These are phyloP conservation scores for Andrena bucephala DNA, from an alignment of 2,888 invertebrate species.

Conservation along the genomic window DNA sequence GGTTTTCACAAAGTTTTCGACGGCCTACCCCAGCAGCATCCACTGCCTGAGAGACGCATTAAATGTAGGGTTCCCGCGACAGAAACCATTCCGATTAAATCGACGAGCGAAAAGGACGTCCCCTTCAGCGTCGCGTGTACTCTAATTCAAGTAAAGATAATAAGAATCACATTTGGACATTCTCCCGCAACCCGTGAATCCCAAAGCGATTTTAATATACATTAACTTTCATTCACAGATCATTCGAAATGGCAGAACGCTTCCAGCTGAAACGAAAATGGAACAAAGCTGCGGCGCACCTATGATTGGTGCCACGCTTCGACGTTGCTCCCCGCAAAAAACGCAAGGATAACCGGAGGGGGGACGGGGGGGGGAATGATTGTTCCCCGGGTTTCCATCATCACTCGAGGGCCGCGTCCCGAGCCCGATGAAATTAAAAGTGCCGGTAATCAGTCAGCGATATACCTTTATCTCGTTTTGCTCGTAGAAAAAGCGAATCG, in stretches of 20 bases:
- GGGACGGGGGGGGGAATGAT: too few species aligned
- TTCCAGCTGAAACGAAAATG: too few species aligned
- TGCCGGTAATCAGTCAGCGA: constrained; percentile 34
- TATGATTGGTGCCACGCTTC: too few species aligned
- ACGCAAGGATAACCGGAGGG: too few species aligned
- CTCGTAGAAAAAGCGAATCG: constrained; percentile 34
- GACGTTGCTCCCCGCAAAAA: too few species aligned
- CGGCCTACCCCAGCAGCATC: constrained; percentile 37
- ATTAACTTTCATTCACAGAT: too few species aligned
- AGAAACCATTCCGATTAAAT: constrained; percentile 2
- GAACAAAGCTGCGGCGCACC: too few species aligned
- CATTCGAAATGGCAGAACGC: too few species aligned
- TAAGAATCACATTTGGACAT: not conserved
- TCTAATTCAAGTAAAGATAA: not conserved
- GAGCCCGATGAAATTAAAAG: constrained; percentile 31
- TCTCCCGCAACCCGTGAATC: too few species aligned
- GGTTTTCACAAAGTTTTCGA: constrained; percentile 71
- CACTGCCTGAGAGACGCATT: constrained; percentile 37
- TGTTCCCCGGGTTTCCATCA: too few species aligned
- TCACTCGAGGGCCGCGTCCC: not conserved
- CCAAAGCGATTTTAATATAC: too few species aligned
- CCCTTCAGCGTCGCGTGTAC: too few species aligned
- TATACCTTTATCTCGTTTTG: constrained; percentile 32
- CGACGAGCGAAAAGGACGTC: not conserved
- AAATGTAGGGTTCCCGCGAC: constrained; percentile 13